Evolutionary conservation across 2,797 vertebrate species (phyloP).

Genomic region (Micropoecilia bifurca): DNA sequence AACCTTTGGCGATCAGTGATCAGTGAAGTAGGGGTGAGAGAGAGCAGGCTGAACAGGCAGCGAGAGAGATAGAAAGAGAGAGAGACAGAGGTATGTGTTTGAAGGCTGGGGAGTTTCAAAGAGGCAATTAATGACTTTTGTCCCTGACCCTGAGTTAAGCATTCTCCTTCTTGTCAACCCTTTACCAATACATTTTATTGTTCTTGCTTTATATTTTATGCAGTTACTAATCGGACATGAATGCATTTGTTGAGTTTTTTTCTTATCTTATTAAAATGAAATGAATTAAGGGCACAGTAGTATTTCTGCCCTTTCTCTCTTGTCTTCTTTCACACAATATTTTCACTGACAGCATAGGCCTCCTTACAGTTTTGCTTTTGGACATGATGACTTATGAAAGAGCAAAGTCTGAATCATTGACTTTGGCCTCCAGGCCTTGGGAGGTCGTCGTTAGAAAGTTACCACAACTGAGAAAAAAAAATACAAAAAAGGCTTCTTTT

Average conservation of each 20-base stretch:
- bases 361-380: constrained; percentile 63
- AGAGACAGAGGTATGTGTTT: constrained; percentile 33
- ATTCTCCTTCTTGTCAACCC: constrained; percentile 35
- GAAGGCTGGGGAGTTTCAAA: constrained; percentile 48
- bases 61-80: constrained; percentile 10
- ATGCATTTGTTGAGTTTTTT: constrained; percentile 33
- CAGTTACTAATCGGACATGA: constrained; percentile 31
- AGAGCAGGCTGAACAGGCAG: constrained; percentile 34
- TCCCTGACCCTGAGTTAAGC: constrained; percentile 54
- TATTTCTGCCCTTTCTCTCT: constrained; percentile 49
- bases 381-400: constrained; percentile 72
- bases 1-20: constrained; percentile 74
- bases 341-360: constrained; percentile 61
- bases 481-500: constrained; percentile 41
- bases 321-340: constrained; percentile 54
- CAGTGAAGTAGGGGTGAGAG: constrained; percentile 52
- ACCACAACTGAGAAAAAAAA: constrained; percentile 58
- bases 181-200: constrained; percentile 39
- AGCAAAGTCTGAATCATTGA: constrained; percentile 73
- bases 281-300: constrained; percentile 64
- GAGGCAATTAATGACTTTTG: constrained; percentile 66
- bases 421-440: constrained; percentile 56
- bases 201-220: constrained; percentile 54
- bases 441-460: constrained; percentile 68
- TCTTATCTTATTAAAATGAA: constrained; percentile 60